These are phyloP conservation scores for Dasypolia templi DNA, from an alignment of 2,888 invertebrate species.

Conservation along the genomic window DNA sequence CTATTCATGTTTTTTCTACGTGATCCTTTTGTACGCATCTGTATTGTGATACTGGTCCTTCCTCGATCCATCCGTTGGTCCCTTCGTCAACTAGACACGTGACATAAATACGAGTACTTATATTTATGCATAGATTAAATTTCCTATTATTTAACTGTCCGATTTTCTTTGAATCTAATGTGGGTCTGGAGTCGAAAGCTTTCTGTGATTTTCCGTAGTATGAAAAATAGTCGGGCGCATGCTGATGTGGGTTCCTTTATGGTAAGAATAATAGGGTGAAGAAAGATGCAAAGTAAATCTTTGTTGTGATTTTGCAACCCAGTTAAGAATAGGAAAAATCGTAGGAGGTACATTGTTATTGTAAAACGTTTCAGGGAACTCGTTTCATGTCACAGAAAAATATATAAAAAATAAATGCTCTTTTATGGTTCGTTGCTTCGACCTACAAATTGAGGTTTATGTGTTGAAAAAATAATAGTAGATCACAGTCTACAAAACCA, in stretches of 20 bases:
- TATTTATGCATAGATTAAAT: constrained; percentile 44
- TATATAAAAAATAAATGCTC: not conserved
- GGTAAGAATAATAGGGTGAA: constrained; percentile 9
- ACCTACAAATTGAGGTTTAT: not conserved
- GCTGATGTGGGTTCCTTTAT: constrained; percentile 29
- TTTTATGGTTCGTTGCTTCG: not conserved
- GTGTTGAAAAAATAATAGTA: not conserved
- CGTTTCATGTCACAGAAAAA: not conserved
- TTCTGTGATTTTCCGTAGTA: constrained; percentile 29
- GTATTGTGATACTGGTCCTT: constrained; percentile 3
- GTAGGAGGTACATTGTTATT: too few species aligned
- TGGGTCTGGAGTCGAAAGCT: constrained; percentile 38
- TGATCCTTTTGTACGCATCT: constrained; percentile 29
- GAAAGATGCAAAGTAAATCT: constrained; percentile 21
- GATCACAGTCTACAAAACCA: not conserved
- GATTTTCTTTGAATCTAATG: constrained; percentile 40
- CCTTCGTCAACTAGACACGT: constrained; percentile 63
- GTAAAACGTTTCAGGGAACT: too few species aligned
- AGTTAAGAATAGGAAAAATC: too few species aligned
- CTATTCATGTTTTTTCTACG: not conserved
- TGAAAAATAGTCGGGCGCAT: not conserved
- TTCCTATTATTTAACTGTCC: constrained; percentile 57
- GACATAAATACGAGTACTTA: constrained; percentile 53
- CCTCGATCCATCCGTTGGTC: constrained; percentile 45
- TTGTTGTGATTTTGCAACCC: not conserved